Evolutionary conservation across 2,888 invertebrate genomes (phyloP), one percentile per base, ranked within the genome.

Genomic region (Lepeophtheirus nordmannii): DNA sequence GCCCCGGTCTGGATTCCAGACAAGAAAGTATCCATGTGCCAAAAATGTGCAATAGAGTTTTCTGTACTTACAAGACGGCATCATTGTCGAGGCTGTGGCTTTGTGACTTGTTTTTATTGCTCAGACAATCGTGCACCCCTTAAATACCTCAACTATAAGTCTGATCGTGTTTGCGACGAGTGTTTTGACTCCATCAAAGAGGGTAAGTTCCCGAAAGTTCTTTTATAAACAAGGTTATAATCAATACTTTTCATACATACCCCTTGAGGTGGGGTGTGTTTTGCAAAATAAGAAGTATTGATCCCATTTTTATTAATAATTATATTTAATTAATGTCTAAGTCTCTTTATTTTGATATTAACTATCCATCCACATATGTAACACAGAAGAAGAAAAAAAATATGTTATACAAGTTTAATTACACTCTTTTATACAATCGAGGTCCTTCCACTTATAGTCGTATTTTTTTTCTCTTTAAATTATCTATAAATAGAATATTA

Each of bases 121-220:
- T 46, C 53, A 46, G 53, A 46, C 53, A 46, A 46, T 46, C 53
- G 53, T 14, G 53, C 53, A 17, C 53, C 53, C 53, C 53, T 46
- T 17, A 46, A 46, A 46, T 46, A 46, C 53, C 53, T 46, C 30
- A 46, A 46, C 53, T 46, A 46, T 46, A 46, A 46, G 8, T 46
- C 53, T 46, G 53, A 46, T 46, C 53, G 53, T 5, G 53, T 46
- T 17, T 46, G 53, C 17, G 53, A 46, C 8, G 14, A 14, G 8
- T 46, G 53, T 17, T 46, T n/a, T 17, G 53, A 46, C 17, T 46
- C 53, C 8, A 46, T 46, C 2, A 46, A 46, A 46, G 14, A n/a
- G 8, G 53, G 53, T 46, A 46, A 46, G 17, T 8, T n/a, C 53
- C 53, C 2, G 1, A 17, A 17, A 46, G 8, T 41, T 11, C 14